Base-by-base conservation (phyloP, 2,797 vertebrate genomes). In the Manis pentadactyla region DNA sequence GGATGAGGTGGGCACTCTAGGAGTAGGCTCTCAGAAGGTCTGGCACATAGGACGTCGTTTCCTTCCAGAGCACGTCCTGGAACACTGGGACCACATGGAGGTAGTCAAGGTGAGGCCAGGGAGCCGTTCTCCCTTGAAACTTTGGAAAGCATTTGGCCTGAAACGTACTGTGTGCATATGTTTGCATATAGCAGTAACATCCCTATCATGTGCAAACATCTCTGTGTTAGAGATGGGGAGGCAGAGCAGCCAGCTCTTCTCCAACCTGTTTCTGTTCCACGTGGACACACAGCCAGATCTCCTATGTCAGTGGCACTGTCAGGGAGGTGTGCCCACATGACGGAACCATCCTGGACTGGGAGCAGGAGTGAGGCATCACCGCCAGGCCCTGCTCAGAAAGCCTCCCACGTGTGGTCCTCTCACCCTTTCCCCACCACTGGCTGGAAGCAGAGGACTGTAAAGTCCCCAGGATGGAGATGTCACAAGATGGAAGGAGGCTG, bases 1-100 rank as follows among this genome's bases (percentile, higher is more conserved):
- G 57, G 10, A n/a, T 10, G 0, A 29, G 15, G 3, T 31, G 1
- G 12, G 1, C n/a, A 6, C 7, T 9, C 1, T 4, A 42, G 23
- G 13, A 3, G 0, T 2, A 25, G 53, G 19, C 2, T 64, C 29
- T 53, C 27, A 42, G 10, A 34, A 5, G 1, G n/a, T 31, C 29
- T 23, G n/a, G 15, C 18, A 39, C 27, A 21, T 12, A n/a, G 8
- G 64, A 0, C 1, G 0, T 68, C 27, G 1, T 61, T 68, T 68
- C 59, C 42, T 31, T 9, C 42, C 37, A 34, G 46, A 89, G 78
- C 63, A 53, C 2, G 29, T 18, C 5, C 25, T 4, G 0, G 51
- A 49, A 51, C 73, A 29, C 9, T 68, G 77, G 11, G 14, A 37
- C 42, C 14, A 55, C 46, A 21, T 17, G 37, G 12, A 55, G 34